These are phyloP conservation scores for Microtus pennsylvanicus DNA, from an alignment of 2,113 vertebrate species.

Conservation along the genomic window DNA sequence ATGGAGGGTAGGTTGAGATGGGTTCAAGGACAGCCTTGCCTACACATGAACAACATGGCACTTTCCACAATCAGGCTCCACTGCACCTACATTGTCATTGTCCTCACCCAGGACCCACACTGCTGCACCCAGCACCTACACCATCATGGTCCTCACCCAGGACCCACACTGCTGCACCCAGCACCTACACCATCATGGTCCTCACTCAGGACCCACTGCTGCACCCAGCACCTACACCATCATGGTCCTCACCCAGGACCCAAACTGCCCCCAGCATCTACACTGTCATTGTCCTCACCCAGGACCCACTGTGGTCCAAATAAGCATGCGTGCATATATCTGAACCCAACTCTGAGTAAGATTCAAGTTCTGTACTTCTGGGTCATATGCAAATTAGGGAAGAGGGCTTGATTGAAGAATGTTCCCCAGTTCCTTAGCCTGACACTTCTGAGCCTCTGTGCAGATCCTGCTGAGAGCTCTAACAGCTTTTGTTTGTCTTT, in stretches of 20 bases:
- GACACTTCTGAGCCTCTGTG: background rate
- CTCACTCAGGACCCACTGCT: too few relatives aligned
- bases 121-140: too few relatives aligned
- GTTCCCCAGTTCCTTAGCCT: background rate
- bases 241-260: background rate
- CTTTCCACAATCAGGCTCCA: background rate
- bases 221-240: too few relatives aligned
- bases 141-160: background rate
- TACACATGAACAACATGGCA: background rate
- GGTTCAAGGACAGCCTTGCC: background rate
- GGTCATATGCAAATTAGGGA: background rate
- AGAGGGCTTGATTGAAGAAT: background rate
- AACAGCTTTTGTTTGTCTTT: slow-evolving; percentile 11
- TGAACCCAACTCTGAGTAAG: background rate
- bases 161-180: background rate
- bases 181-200: background rate
- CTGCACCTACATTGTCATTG: background rate
- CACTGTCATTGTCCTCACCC: background rate
- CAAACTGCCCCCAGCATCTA: too few relatives aligned
- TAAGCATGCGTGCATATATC: background rate
- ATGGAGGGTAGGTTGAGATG: background rate
- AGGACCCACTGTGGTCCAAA: background rate
- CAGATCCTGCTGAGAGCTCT: background rate
- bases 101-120: background rate
- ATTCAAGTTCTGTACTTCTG: slow-evolving; percentile 11